phyloP scores from a whole-genome alignment of 1,140 invertebrate species.

The Thalassaphorura encarpata region DNA sequence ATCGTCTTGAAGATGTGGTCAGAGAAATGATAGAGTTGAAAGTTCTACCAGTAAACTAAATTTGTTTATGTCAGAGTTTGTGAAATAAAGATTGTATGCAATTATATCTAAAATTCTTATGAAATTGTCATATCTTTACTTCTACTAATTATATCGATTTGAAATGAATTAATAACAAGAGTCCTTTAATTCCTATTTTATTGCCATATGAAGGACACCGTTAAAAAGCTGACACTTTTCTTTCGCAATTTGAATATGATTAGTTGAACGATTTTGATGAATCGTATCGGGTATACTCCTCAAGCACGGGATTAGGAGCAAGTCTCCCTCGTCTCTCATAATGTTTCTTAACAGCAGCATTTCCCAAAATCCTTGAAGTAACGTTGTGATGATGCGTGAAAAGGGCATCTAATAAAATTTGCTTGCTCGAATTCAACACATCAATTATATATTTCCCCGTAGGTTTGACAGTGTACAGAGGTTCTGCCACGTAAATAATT shows the following conservation, averaged over 20 bases:
- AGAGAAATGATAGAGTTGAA: slow-evolving; percentile 5
- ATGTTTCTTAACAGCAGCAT: slow-evolving; percentile 5
- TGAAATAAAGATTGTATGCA: neutral
- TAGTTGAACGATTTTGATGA: no score
- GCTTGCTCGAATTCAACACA: neutral
- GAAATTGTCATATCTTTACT: neutral
- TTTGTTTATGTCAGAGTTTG: neutral
- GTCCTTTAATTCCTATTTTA: neutral
- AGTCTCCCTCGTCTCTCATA: neutral
- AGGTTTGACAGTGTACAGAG: neutral
- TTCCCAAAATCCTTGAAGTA: neutral
- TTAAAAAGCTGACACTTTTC: no score
- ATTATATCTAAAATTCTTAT: neutral
- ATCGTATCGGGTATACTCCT: neutral
- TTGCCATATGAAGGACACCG: no score
- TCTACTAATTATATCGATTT: no score
- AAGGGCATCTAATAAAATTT: neutral
- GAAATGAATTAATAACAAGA: no score
- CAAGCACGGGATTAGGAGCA: neutral
- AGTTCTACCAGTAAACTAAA: neutral
- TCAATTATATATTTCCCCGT: slow-evolving; percentile 9
- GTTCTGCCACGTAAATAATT: neutral
- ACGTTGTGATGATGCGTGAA: neutral
- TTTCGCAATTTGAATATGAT: no score
- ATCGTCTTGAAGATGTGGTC: neutral